Base-by-base conservation (phyloP, 2,797 vertebrate species). In the Miichthys miiuy region DNA sequence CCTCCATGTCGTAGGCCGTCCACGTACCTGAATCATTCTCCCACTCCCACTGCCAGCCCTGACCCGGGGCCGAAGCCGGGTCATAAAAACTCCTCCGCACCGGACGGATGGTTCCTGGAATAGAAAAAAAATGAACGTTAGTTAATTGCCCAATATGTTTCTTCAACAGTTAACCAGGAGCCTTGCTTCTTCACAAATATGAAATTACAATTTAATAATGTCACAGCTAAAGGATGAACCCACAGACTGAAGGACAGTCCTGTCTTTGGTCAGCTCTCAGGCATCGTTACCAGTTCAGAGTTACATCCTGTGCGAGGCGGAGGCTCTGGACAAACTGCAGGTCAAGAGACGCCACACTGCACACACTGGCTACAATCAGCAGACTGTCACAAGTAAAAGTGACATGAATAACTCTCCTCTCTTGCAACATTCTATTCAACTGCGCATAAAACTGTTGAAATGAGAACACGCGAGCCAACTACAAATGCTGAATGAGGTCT, bases 1-100 rank as follows among this genome's bases (percentile, higher is more conserved):
- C 97, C 4, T 97, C 97, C 94, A 97, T 97, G 93, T 98, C 97
- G 0, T 98, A 99, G 9, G 97, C 94, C 0, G 96, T 97, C 98
- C 98, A 99, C 0, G 96, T 95, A 0, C 97, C 97, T 0, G 93
- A 92, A 84, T 97, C 96, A 0, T 96, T 97, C 84, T 99, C 97
- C 97, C 97, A 98, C 88, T 99, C 98, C 98, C 98, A 99, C 72
- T 97, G 96, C 57, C 97, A 96, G 30, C 98, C 97, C 83, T 97
- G 96, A 64, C 96, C 97, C 0, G 97, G 97, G 0, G 97, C 98
- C 0, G 97, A 97, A 1, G 94, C 86, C 0, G 97, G 96, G 60
- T 98, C 96, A 0, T 98, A 99, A 89, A 97, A 98, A 88, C 95
- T 97, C 80, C 97, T 95, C 16, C 98, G 96, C 75, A 99, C 98